Evolutionary conservation across 2,797 vertebrate species (phyloP).

Genomic region (Channa striata): DNA sequence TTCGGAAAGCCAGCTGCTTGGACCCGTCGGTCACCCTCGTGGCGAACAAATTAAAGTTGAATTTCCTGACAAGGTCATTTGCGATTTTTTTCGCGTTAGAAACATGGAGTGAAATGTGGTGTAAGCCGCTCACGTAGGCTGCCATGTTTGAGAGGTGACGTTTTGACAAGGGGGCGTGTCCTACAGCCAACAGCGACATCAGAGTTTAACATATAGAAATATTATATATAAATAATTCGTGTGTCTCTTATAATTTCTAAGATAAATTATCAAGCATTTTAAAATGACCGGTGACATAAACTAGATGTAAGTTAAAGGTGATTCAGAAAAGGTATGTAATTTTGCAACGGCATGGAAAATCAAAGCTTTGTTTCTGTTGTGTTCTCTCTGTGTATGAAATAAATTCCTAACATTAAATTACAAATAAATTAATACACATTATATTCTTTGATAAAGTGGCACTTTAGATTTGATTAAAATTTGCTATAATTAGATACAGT

Average conservation of each 20-base stretch:
- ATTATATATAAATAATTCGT: neutral
- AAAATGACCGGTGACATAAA: neutral
- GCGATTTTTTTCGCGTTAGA: constrained; percentile 82
- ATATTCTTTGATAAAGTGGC: too few species aligned
- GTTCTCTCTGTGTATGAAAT: too few species aligned
- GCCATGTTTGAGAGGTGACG: constrained; percentile 84
- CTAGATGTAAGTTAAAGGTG: neutral
- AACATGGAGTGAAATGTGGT: constrained; percentile 91
- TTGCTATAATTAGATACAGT: too few species aligned
- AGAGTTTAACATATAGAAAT: neutral
- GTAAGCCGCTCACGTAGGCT: constrained; percentile 83
- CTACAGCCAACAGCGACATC: too few species aligned
- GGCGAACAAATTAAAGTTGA: constrained; percentile 88
- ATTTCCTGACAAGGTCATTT: constrained; percentile 84
- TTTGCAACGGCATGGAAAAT: too few species aligned
- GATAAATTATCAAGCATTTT: too few species aligned
- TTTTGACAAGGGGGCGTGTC: constrained; percentile 47
- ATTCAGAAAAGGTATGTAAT: neutral
- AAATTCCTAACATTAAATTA: too few species aligned
- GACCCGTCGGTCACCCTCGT: constrained; percentile 74
- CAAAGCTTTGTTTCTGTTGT: too few species aligned
- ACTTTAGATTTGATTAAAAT: too few species aligned
- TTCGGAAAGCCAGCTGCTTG: constrained; percentile 88
- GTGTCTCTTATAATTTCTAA: neutral
- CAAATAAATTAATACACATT: too few species aligned